Conservation (phyloP, 1,140 invertebrate genomes). For the Drosophila teissieri region DNA sequence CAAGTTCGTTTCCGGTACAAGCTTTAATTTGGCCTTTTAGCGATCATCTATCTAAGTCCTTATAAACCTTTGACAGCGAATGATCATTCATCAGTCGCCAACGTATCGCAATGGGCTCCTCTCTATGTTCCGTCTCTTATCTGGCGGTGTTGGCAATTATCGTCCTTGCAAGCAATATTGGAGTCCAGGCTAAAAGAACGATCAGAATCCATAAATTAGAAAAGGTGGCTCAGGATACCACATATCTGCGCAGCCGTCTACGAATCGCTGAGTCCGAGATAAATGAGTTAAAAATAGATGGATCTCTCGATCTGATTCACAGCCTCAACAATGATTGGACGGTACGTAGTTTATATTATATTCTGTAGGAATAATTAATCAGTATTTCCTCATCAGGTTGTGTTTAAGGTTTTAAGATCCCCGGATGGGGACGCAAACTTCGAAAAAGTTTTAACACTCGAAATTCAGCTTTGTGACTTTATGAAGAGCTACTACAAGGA, state of each 20-base stretch:
- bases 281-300: conserved; percentile 32
- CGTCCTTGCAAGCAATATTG: conserved; percentile 9
- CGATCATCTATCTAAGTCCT: not conserved
- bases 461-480: conserved; percentile 44
- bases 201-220: conserved; percentile 44
- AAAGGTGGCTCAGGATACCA: conserved; percentile 38
- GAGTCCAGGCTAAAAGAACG: not conserved
- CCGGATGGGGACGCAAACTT: conserved; percentile 20
- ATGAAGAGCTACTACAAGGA: conserved; percentile 59
- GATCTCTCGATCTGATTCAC: conserved; percentile 37
- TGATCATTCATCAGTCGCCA: conserved; percentile 4
- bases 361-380: no score
- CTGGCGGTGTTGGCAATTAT: conserved; percentile 10
- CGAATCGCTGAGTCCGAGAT: conserved; percentile 37
- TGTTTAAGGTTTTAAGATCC: conserved; percentile 1
- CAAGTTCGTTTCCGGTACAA: not conserved
- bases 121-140: not conserved
- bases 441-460: not conserved
- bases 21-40: no score
- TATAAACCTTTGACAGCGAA: conserved; percentile 12
- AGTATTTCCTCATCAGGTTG: conserved; percentile 12
- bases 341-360: conserved; percentile 22
- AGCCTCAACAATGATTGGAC: conserved; percentile 64
- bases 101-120: not conserved
- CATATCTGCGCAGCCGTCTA: conserved; percentile 29